Evolutionary conservation across 2,888 invertebrate genomes (phyloP).

Genomic region (Rhorus exstirpatorius): DNA sequence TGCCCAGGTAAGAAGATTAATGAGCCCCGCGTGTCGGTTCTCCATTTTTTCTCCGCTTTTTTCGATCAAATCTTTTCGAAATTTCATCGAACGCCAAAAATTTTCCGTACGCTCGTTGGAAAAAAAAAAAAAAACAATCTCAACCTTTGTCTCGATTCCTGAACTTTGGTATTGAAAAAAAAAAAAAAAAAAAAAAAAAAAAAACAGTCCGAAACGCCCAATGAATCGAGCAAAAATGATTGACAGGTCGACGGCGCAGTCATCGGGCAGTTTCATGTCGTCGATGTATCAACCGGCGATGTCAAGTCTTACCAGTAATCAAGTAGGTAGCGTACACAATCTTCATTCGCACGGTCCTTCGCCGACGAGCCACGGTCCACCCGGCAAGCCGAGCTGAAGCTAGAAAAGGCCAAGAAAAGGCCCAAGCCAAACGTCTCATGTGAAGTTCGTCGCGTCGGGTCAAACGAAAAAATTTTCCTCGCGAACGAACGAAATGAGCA

Average conservation of each 20-base stretch:
- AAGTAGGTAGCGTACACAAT: conserved; percentile 81
- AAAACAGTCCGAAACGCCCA: conserved; percentile 1
- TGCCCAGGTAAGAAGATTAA: conserved; percentile 76
- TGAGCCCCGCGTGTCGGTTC: conserved; percentile 28
- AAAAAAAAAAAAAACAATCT: conserved; percentile 36
- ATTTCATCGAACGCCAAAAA: conserved; percentile 11
- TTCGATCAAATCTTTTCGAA: not conserved
- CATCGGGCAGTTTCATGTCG: conserved; percentile 80
- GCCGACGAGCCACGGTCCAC: conserved; percentile 80
- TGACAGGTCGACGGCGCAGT: conserved; percentile 79
- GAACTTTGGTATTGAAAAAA: conserved; percentile 32
- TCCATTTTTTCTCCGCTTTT: conserved; percentile 13
- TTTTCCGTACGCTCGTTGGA: conserved; percentile 34
- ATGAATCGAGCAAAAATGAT: conserved; percentile 56
- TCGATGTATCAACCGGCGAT: conserved; percentile 81
- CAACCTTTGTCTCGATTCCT: conserved; percentile 5
- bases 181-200: conserved; percentile 41
- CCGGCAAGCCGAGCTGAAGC: conserved; percentile 82
- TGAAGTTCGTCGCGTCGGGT: conserved; percentile 60
- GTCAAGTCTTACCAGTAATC: conserved; percentile 79
- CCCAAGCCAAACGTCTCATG: conserved; percentile 58
- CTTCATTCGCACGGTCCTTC: conserved; percentile 81
- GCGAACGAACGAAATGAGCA: not conserved
- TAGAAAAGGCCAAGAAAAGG: conserved; percentile 72
- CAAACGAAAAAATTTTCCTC: conserved; percentile 8